Percentiles rank a stretch among this genome's conserved stretches.
Evolutionary conservation across 2,113 vertebrate species (phyloP).

Genomic region (Mesembrinibis cayennensis): DNA sequence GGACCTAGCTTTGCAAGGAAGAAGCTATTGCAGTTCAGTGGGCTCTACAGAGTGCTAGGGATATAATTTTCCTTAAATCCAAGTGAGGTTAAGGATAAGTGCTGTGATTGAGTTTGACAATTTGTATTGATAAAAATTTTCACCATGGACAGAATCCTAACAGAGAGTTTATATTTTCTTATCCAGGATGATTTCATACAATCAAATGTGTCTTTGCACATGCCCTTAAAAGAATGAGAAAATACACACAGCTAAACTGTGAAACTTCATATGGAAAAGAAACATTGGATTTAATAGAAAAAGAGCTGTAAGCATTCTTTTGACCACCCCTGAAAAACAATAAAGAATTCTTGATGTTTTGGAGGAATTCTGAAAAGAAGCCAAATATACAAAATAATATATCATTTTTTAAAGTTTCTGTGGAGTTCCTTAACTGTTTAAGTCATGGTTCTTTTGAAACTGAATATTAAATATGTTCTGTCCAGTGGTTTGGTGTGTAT

Average conservation of each 20-base stretch:
- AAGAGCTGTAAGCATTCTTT: neutral
- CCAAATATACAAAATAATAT: neutral
- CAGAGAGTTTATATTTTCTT: neutral
- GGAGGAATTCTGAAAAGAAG: neutral
- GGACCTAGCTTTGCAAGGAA: neutral
- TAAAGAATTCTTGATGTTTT: neutral
- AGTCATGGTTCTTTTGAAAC: neutral
- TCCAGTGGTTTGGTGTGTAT: neutral
- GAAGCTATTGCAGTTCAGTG: neutral
- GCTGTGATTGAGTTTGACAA: neutral
- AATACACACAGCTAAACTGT: neutral
- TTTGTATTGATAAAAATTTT: neutral
- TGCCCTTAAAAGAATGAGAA: neutral
- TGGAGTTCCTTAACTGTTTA: neutral
- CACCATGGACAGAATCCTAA: neutral
- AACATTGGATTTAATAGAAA: neutral
- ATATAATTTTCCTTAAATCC: neutral
- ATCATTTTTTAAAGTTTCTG: neutral
- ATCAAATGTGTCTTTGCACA: neutral
- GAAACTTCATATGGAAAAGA: neutral
- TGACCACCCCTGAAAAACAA: fast-evolving
- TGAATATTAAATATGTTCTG: neutral
- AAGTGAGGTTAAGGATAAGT: neutral
- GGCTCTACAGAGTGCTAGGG: neutral
- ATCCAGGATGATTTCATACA: neutral